Conservation (phyloP, 1,140 invertebrate genomes). For the Drosophila paulistorum region DNA sequence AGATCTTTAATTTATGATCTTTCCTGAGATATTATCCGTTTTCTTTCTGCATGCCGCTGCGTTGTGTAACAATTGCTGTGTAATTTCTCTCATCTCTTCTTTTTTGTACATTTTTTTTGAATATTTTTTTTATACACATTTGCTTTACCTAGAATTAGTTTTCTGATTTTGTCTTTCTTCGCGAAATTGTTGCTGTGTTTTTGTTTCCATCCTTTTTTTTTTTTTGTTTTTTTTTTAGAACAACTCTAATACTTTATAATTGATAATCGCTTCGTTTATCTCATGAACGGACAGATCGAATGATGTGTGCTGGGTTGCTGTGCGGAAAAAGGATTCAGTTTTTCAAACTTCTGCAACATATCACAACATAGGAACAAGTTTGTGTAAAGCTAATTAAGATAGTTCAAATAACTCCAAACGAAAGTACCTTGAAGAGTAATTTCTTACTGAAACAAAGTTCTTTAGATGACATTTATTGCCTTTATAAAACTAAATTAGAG, state of each 20-base stretch:
- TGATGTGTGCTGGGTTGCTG: conserved; percentile 54
- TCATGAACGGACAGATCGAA: conserved; percentile 10
- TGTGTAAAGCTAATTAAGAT: no score
- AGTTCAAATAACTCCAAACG: neutral
- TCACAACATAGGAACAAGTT: no score
- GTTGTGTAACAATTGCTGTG: conserved; percentile 49
- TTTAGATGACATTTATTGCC: no score
- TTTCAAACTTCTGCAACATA: no score
- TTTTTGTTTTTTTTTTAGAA: neutral
- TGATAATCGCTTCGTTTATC: neutral
- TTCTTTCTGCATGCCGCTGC: conserved; percentile 41
- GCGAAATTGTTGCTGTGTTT: conserved; percentile 13
- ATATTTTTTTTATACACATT: neutral
- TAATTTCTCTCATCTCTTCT: conserved; percentile 24
- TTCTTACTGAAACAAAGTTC: no score
- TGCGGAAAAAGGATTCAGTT: conserved; percentile 2
- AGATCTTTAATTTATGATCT: conserved; percentile 40
- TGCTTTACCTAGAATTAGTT: conserved; percentile 3
- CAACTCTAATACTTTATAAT: neutral
- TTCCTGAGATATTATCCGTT: conserved; percentile 22
- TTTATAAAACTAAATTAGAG: no score
- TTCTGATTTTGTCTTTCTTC: conserved; percentile 1
- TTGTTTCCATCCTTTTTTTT: neutral
- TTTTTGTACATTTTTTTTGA: neutral
- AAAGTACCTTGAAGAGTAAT: no score